Evolutionary conservation across 2,888 invertebrate genomes (phyloP), one percentile per base, ranked within the genome.

Genomic region (Saturnia japonica): DNA sequence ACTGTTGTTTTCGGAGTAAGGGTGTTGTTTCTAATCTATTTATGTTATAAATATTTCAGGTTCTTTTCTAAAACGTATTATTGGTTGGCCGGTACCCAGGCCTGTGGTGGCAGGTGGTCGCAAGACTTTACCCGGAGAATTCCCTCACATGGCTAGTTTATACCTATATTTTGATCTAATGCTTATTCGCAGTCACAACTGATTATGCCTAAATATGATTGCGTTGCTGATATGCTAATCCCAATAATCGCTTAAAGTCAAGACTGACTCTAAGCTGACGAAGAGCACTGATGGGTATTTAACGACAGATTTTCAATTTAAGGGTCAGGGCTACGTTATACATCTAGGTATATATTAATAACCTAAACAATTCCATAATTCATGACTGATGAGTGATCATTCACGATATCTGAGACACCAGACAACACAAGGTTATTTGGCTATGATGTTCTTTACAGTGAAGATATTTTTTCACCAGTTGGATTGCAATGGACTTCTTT

Each of bases 71-170:
- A 57, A 25, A 25, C 28, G 28, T 57, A 1, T 57, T 28, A 25
- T 25, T 43, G 42, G 19, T 40, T 8, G 22, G 14, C 8, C 19
- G 12, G 1, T 0, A 22, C 1, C 34, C n/a, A 54, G 72, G 69
- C 69, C 67, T 34, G 74, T 19, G 12, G 47, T 69, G 0, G 74
- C 82, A 0, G 88, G 87, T 4, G 89, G 88, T 1, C 79, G 81
- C 7, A 34, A 72, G 7, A 78, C 86, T 2, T 22, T 71, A 11
- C 79, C 73, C 0, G 85, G 84, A 28, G 86, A 88, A 68, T 88
- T 84, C 60, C 88, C 89, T 7, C 88, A 88, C 43, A 88, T 88
- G 89, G 89, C 87, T 73, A 74, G 74, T 45, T 4, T n/a, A 45
- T 28, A 22, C 22, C 22, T 54, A 54, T 4, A 54, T 54, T 25